phyloP scores from a whole-genome alignment of 1,140 invertebrate species.

The Zaprionus camerounensis region DNA sequence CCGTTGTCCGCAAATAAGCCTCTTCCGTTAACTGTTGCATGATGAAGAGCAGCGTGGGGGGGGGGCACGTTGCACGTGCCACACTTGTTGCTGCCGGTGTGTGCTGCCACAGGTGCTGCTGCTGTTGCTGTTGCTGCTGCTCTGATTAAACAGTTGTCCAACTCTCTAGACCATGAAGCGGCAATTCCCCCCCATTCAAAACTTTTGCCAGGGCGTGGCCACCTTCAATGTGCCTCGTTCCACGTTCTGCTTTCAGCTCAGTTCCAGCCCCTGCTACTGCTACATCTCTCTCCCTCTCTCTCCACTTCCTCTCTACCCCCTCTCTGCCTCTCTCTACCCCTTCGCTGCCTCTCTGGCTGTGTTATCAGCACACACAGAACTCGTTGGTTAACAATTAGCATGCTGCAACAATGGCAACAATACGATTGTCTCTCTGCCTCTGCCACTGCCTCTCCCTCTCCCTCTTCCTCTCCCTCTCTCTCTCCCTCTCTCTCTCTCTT shows the following conservation, averaged over 20 bases:
- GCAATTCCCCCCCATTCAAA: background rate
- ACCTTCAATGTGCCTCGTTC: background rate
- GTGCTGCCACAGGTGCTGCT: slow-evolving; percentile 6
- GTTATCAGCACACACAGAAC: slow-evolving; percentile 1
- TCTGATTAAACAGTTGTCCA: slow-evolving; percentile 17
- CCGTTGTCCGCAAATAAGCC: slow-evolving; percentile 63
- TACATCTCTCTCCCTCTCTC: background rate
- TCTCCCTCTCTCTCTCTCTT: background rate
- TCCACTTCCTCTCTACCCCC: background rate
- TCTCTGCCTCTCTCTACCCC: too few species aligned
- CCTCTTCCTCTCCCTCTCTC: background rate
- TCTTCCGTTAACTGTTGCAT: slow-evolving; percentile 53
- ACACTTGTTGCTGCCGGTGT: slow-evolving; percentile 21
- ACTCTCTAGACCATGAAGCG: slow-evolving; percentile 16
- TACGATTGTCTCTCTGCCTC: slow-evolving; percentile 14
- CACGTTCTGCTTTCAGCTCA: background rate
- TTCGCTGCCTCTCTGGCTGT: too few species aligned
- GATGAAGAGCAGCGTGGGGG: too few species aligned
- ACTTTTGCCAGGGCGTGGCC: slow-evolving; percentile 6
- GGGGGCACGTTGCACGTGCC: slow-evolving; percentile 1
- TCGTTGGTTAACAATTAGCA: slow-evolving; percentile 10
- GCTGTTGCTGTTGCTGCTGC: too few species aligned
- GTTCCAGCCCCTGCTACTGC: background rate
- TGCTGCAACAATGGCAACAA: slow-evolving; percentile 3
- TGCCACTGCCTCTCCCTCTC: slow-evolving; percentile 27